Base-by-base conservation (phyloP, 2,113 vertebrate genomes). In the Serranochromis macrocephalus region DNA sequence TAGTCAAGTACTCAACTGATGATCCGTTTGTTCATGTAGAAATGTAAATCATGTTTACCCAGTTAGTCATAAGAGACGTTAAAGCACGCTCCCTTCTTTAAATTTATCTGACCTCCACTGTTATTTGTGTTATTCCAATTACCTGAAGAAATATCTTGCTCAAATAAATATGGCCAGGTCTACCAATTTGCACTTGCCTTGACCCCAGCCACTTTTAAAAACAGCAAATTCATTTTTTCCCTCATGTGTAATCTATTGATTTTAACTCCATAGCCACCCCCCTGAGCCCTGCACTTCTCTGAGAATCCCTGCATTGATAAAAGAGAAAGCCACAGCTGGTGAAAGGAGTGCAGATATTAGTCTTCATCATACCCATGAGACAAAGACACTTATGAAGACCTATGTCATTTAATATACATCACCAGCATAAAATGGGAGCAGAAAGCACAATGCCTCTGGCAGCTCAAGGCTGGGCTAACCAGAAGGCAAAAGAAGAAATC, bases 351-450 rank as follows among this genome's bases (percentile, higher is more conserved):
- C 79, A 91, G 85, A 49, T 87, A 93, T 96, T 94, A 93, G 87
- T 96, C 96, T 96, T 93, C 88, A 95, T 95, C 91, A 92, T 86
- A 87, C 80, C 85, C 71, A 33, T 51, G 71, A 89, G 87, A 92
- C 89, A 93, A 90, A 91, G 95, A 92, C 95, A 94, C 91, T 94
- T 92, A 95, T 94, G 93, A 96, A 96, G 96, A 96, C 94, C 95
- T 94, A 95, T 95, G 93, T 89, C 93, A 84, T 91, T 94, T 95
- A 93, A 95, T 96, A 93, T 90, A 93, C 87, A 95, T 93, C 80
- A 88, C 51, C 82, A 47, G 81, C 87, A 87, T 84, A 83, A 90
- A 91, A 93, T 42, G 21, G 88, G 21, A 85, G 82, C 80, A 84
- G 66, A 90, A 90, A 81, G 86, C 86, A 75, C 53, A 58, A 84